Percentiles rank a stretch among this genome's conserved stretches.
Conservation (phyloP, 2,113 vertebrate genomes). For the Festucalex cinctus region DNA sequence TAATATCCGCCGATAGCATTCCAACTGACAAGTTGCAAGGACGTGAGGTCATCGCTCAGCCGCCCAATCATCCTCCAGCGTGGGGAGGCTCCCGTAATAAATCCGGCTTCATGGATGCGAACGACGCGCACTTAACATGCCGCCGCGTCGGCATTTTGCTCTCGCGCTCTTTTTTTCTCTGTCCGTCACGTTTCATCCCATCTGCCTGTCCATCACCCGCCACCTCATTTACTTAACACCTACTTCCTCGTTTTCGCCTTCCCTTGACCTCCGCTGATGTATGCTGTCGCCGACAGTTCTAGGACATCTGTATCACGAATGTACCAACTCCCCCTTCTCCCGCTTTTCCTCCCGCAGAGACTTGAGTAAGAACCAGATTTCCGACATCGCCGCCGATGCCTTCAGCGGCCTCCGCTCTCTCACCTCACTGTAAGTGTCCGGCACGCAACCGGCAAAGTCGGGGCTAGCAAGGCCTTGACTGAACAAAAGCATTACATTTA, state of each 20-base stretch:
- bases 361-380: slow-evolving; percentile 98
- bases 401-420: slow-evolving; percentile 95
- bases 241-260: slow-evolving; percentile 19
- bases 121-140: slow-evolving; percentile 47
- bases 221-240: slow-evolving; percentile 35
- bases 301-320: slow-evolving; percentile 43
- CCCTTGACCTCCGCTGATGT: slow-evolving; percentile 57
- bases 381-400: slow-evolving; percentile 91
- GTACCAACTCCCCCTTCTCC: slow-evolving; percentile 11
- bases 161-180: slow-evolving; percentile 1
- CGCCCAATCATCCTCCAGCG: slow-evolving; percentile 12
- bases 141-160: slow-evolving; percentile 7
- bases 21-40: slow-evolving; percentile 21
- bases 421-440: slow-evolving; percentile 90
- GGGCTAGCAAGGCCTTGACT: background rate
- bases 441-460: background rate
- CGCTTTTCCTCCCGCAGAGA: slow-evolving; percentile 77
- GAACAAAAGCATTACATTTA: background rate
- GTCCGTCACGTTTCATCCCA: slow-evolving; percentile 1
- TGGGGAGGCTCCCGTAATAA: slow-evolving; percentile 45
- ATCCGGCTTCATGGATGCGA: slow-evolving; percentile 39
- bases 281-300: slow-evolving; percentile 49
- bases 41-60: slow-evolving; percentile 19
- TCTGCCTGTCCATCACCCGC: slow-evolving; percentile 12
- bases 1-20: slow-evolving; percentile 21